phyloP scores from a whole-genome alignment of 1,140 invertebrate genomes.

The Hycleus phaleratus region DNA sequence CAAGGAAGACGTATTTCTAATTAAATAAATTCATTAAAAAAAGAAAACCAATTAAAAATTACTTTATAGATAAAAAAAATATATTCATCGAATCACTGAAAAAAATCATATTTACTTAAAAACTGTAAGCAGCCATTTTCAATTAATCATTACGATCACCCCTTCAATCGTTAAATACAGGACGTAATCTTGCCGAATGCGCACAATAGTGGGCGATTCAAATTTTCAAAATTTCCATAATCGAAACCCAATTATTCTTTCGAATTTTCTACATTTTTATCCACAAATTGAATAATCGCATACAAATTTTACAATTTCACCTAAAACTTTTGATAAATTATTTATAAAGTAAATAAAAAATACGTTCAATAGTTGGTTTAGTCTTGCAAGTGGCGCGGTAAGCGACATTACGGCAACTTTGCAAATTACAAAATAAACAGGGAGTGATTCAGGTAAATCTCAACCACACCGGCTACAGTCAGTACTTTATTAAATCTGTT shows the following conservation, averaged over 20 bases:
- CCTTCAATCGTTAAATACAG: neutral
- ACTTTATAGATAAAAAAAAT: neutral
- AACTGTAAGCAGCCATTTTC: constrained; percentile 21
- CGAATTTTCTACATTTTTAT: neutral
- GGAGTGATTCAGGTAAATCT: too few relatives aligned
- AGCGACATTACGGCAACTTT: too few relatives aligned
- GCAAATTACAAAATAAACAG: too few relatives aligned
- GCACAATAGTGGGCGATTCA: neutral
- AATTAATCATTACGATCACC: constrained; percentile 11
- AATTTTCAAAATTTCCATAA: neutral
- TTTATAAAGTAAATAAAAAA: too few relatives aligned
- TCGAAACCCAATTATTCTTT: neutral
- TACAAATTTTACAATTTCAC: too few relatives aligned
- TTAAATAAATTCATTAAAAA: neutral
- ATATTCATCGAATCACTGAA: constrained; percentile 19
- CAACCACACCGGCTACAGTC: too few relatives aligned
- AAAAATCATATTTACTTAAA: constrained; percentile 21
- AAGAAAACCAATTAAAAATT: neutral
- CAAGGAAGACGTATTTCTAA: constrained; percentile 7
- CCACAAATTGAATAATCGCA: too few relatives aligned
- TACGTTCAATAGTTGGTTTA: too few relatives aligned
- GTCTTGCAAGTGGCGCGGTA: too few relatives aligned
- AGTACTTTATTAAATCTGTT: too few relatives aligned
- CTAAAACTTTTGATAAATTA: too few relatives aligned
- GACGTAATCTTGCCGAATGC: too few relatives aligned